Evolutionary conservation across 2,797 vertebrate genomes (phyloP).

Genomic region (Paedocypris micromegethes): DNA sequence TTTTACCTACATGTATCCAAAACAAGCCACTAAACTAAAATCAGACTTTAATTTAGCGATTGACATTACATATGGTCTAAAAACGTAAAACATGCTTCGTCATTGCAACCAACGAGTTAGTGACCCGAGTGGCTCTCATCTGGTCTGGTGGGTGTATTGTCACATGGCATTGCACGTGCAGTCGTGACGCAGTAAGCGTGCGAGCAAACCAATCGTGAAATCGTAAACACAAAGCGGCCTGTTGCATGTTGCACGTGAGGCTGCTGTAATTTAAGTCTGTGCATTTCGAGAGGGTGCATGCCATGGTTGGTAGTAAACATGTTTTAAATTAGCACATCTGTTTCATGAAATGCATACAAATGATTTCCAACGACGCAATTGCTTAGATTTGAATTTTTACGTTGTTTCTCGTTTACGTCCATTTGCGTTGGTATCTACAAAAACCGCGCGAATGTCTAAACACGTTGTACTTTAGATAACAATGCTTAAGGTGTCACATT

Average conservation of each 20-base stretch:
- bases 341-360: too few species aligned
- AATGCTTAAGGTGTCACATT: too few species aligned
- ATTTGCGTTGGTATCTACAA: too few species aligned
- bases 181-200: neutral
- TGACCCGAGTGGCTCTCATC: neutral
- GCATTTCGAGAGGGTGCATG: neutral
- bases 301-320: too few species aligned
- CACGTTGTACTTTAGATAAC: too few species aligned
- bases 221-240: neutral
- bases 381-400: too few species aligned
- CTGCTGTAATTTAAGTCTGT: neutral
- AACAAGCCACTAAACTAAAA: too few species aligned
- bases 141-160: neutral
- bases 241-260: neutral
- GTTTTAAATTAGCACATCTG: too few species aligned
- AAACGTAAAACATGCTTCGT: neutral
- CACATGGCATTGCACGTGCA: conserved; percentile 52
- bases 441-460: too few species aligned
- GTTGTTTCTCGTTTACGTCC: too few species aligned
- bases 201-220: conserved; percentile 5
- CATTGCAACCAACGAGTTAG: neutral
- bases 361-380: too few species aligned
- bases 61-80: neutral
- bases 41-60: neutral
- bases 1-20: too few species aligned